Evolutionary conservation across 2,797 vertebrate genomes (phyloP).

Genomic region (Anolis apletophallus): DNA sequence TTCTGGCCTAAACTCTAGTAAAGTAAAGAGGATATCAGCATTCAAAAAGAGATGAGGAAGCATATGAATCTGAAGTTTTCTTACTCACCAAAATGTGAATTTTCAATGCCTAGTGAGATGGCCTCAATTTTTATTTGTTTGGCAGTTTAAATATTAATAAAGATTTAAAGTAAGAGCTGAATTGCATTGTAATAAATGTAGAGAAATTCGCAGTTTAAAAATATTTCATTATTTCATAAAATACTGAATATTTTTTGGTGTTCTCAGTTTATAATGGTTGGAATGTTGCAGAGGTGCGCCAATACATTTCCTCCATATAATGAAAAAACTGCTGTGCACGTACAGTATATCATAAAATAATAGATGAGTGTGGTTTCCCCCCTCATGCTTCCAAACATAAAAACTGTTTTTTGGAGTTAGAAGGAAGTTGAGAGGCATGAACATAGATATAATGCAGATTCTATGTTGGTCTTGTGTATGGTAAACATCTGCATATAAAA

Average conservation of each 20-base stretch:
- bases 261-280: background rate
- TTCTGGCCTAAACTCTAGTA: background rate
- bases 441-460: background rate
- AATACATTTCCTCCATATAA: background rate
- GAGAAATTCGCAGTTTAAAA: background rate
- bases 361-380: background rate
- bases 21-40: background rate
- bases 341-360: background rate
- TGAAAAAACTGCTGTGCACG: background rate
- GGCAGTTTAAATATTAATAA: background rate
- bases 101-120: background rate
- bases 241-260: background rate
- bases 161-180: background rate
- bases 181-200: background rate
- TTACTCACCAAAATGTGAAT: background rate
- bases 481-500: no score
- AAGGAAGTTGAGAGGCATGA: background rate
- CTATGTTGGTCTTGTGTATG: no score
- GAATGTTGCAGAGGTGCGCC: no score
- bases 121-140: background rate
- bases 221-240: background rate
- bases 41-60: background rate
- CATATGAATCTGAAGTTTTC: background rate
- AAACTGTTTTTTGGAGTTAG: background rate
- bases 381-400: background rate